Evolutionary conservation across 2,113 vertebrate genomes (phyloP), one percentile per base, ranked within the genome.

Genomic region (Daubentonia madagascariensis): DNA sequence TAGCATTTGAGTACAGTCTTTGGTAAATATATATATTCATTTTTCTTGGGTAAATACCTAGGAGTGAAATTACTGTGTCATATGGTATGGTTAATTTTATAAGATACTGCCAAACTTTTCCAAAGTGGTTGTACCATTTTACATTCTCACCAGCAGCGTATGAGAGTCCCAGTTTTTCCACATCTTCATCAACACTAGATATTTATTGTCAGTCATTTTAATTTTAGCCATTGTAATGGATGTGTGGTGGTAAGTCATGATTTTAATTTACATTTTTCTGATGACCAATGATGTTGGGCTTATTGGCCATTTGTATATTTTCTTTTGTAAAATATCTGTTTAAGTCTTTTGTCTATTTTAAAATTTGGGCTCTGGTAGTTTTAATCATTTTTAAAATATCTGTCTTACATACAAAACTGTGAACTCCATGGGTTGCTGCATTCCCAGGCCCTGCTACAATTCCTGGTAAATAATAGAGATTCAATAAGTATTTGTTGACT

Each of bases 221-320:
- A 28, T 85, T 85, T 70, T 72, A 75, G 4, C 1, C 35, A 23
- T 23, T 72, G 7, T 85, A 52, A 32, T 43, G 40, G 8, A 35
- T 57, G 11, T 18, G 22, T 22, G 54, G 18, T 88, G 12, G 22
- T 54, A 76, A 50, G 35, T 72, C 40, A 35, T 18, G 32, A n/a
- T 93, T 95, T 93, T 94, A 76, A 87, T 80, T 95, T 48, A 32
- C n/a, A 28, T 57, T 94, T 93, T 83, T 59, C 37, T 73, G 23
- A 45, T 78, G 54, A 73, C n/a, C 65, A 57, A 78, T 87, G 59
- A 93, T 79, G 1, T 72, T 76, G 52, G 25, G 43, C 70, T 86
- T 76, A 45, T 52, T 79, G 22, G 18, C 2, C 8, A 73, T 89
- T 83, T 92, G 40, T 72, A 35, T 50, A 72, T 68, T 76, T 96